phyloP scores from a whole-genome alignment of 2,797 vertebrate species.

The Acanthurus lineatus region DNA sequence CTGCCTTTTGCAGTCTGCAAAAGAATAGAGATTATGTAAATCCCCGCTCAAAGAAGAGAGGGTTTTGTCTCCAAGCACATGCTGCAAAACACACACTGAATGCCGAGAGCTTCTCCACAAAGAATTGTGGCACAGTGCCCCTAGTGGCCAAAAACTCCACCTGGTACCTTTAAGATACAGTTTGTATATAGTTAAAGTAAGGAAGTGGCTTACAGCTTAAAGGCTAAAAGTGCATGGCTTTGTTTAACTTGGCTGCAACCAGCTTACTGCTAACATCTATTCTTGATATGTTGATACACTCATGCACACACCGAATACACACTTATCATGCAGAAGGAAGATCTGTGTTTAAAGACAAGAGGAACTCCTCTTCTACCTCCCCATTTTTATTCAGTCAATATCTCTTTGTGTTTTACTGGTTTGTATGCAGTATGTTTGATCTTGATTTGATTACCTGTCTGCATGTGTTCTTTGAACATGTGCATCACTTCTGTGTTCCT shows the following conservation, averaged over 20 bases:
- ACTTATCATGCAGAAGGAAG: constrained; percentile 11
- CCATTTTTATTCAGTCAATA: constrained; percentile 32
- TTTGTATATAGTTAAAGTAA: background rate
- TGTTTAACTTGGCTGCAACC: constrained; percentile 32
- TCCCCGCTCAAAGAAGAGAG: background rate
- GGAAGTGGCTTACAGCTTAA: constrained; percentile 23
- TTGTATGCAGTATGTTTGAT: constrained; percentile 36
- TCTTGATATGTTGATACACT: constrained; percentile 3
- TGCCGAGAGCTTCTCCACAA: background rate
- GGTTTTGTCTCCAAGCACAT: constrained; percentile 7
- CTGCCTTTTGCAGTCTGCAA: constrained; percentile 5
- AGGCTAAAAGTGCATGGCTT: constrained; percentile 62
- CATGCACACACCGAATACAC: constrained; percentile 5
- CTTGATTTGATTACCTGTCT: constrained; percentile 35
- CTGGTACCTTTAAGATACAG: constrained; percentile 10
- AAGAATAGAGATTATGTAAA: background rate
- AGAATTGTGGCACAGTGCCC: constrained; percentile 13
- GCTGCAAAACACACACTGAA: background rate
- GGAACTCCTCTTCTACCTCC: constrained; percentile 29
- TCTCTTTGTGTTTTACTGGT: constrained; percentile 26
- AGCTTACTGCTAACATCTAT: constrained; percentile 43
- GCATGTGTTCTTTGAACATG: constrained; percentile 13
- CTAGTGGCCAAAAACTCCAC: constrained; percentile 26
- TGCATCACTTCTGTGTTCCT: background rate
- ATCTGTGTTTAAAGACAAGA: background rate